Base-by-base conservation (phyloP, 2,113 vertebrate genomes). In the Emberiza fucata region DNA sequence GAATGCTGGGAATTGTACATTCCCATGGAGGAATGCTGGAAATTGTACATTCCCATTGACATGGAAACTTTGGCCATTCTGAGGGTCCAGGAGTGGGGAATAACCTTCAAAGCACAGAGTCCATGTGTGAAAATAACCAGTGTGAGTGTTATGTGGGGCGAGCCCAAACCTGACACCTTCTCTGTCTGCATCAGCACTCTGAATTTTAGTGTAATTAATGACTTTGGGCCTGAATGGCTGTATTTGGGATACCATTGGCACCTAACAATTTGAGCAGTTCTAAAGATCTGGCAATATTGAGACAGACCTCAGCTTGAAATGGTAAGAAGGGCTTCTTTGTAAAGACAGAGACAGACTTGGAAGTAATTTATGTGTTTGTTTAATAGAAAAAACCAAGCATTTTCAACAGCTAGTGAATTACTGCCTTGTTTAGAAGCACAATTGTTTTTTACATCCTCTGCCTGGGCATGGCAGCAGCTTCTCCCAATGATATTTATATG, bases 401-500 rank as follows among this genome's bases (percentile, higher is more conserved):
- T 88, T 95, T 68, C 90, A 91, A 88, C 60, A 84, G 79, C 90
- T 73, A 64, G 85, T 88, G 84, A 68, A 95, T 94, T 91, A 81
- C 53, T 66, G 56, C 83, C 86, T 93, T 94, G 73, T 90, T 86
- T 88, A 78, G 47, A 61, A 83, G 68, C 75, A 68, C 66, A 90
- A 35, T 68, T 90, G 35, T 14, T 35, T 92, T 45, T 37, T 53
- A 77, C 45, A 48, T 96, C 87, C 79, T 85, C 65, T 97, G 78
- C 37, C 65, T 89, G 72, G 35, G 83, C 71, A 89, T 53, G 56
- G 88, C 78, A 91, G 81, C 64, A 93, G 87, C 90, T 86, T 94
- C 80, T 94, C 47, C 44, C 59, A 68, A 72, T 85, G 56, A 90
- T 97, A 96, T 97, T 95, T 96, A 94, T 97, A 86, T 61, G 69